phyloP scores from a whole-genome alignment of 2,113 vertebrate genomes.

The Leucosticte australis region DNA sequence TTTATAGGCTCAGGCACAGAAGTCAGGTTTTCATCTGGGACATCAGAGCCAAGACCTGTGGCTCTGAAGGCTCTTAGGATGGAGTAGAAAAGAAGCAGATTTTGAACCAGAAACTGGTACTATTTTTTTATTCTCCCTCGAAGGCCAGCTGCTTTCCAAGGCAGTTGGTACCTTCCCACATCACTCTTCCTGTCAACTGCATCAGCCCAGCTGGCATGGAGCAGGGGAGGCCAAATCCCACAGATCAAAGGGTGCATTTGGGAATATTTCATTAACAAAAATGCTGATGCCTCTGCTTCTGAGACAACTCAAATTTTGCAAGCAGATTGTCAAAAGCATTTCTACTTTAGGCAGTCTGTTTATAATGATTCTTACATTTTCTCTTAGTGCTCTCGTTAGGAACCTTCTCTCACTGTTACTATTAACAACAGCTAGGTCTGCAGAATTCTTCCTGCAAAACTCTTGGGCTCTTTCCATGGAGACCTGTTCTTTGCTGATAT shows the following conservation, averaged over 20 bases:
- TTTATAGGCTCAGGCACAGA: not conserved
- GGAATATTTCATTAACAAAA: not conserved
- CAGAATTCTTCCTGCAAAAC: conserved; percentile 84
- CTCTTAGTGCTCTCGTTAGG: conserved; percentile 80
- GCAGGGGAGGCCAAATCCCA: not conserved
- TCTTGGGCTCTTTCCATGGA: conserved; percentile 83
- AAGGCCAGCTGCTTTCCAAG: not conserved
- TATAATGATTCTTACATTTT: not conserved
- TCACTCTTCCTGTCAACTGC: not conserved
- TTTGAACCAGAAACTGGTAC: not conserved
- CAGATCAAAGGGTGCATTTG: accelerated
- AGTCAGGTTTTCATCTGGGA: not conserved
- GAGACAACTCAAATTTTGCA: not conserved
- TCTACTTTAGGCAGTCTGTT: not conserved
- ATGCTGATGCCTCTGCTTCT: not conserved
- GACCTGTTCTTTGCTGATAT: conserved; percentile 73
- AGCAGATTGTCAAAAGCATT: not conserved
- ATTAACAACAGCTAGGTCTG: conserved; percentile 81
- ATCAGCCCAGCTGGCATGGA: accelerated
- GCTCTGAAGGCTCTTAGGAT: not conserved
- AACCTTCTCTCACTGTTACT: conserved; percentile 87
- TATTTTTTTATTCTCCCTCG: not conserved
- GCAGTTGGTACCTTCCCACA: not conserved
- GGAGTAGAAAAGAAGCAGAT: not conserved
- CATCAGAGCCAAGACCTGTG: not conserved